phyloP scores from a whole-genome alignment of 2,797 vertebrate species.

The Sebastes minor region DNA sequence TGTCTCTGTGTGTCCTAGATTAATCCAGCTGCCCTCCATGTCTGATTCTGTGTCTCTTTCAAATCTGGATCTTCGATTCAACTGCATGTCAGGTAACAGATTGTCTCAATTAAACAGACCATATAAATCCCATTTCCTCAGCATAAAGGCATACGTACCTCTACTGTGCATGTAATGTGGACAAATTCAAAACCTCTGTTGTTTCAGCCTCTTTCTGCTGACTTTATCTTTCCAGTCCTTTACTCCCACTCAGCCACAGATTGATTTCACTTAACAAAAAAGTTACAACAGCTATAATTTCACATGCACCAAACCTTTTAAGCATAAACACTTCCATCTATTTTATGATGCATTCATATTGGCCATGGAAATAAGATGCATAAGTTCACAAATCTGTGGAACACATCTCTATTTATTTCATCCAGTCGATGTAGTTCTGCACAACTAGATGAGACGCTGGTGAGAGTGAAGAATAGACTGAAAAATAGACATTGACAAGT shows the following conservation, averaged over 20 bases:
- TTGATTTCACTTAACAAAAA: background rate
- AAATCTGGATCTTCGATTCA: slow-evolving; percentile 87
- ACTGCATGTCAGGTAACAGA: slow-evolving; percentile 90
- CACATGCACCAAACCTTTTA: slow-evolving; percentile 1
- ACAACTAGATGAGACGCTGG: background rate
- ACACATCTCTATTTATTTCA: background rate
- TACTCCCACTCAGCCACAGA: slow-evolving; percentile 2
- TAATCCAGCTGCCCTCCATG: slow-evolving; percentile 86
- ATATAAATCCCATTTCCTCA: background rate
- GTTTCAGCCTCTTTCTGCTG: background rate
- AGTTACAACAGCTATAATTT: background rate
- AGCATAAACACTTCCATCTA: background rate
- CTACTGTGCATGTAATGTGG: background rate
- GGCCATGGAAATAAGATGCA: background rate
- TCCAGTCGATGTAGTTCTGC: background rate
- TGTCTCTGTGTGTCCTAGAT: slow-evolving; percentile 75
- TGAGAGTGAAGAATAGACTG: background rate
- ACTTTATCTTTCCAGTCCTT: background rate
- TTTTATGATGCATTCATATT: background rate
- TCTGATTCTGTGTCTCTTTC: slow-evolving; percentile 86
- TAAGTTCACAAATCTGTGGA: background rate
- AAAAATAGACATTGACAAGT: slow-evolving; percentile 4
- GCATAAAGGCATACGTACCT: background rate
- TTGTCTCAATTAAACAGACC: background rate
- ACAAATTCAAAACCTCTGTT: background rate